Evolutionary conservation across 2,113 vertebrate species (phyloP), one percentile per base, ranked within the genome.

Genomic region (Sylvilagus bachmani): DNA sequence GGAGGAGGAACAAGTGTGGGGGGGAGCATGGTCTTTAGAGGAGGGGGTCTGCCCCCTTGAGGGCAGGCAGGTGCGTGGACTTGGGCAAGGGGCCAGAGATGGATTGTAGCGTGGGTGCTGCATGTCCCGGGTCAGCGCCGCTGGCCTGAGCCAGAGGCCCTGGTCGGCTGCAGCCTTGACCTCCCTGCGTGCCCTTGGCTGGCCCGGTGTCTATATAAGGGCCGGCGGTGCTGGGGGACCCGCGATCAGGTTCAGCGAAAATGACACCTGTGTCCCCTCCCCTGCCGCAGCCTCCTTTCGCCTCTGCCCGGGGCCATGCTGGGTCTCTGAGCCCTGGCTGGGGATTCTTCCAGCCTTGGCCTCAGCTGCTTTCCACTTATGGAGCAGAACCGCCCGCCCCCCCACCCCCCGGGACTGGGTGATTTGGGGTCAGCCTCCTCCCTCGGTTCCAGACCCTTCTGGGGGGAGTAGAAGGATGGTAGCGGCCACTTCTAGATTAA

Each of bases 191-290:
- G 93, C 64, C 95, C 97, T 96, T 97, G 97, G 90, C 88, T 22
- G 82, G 93, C 87, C 24, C 12, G 22, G 77, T 95, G 95, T 83
- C 96, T 96, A 97, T 97, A 96, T 96, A 95, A 96, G 95, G 97
- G 44, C 96, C 21, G n/a, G 88, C 66, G 0, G 13, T 31, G 31
- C 90, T 33, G 81, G 95, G 92, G 92, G 71, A 44, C 44, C 70
- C 62, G 78, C 25, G 83, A 92, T 96, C 86, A 69, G 80, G 73
- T 91, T 88, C 74, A 51, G 36, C 36, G 78, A 96, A 91, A 86
- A 49, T 97, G 94, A 97, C 86, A 97, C 96, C 75, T 14, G 33
- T 55, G 84, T 19, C 89, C 29, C 73, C 49, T 82, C 58, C 51
- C 64, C 3, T 44, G 4, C 61, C 8, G 74, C 22, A 0, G 5